Evolutionary conservation across 2,888 invertebrate genomes (phyloP).

Genomic region (Lasioglossum morio): DNA sequence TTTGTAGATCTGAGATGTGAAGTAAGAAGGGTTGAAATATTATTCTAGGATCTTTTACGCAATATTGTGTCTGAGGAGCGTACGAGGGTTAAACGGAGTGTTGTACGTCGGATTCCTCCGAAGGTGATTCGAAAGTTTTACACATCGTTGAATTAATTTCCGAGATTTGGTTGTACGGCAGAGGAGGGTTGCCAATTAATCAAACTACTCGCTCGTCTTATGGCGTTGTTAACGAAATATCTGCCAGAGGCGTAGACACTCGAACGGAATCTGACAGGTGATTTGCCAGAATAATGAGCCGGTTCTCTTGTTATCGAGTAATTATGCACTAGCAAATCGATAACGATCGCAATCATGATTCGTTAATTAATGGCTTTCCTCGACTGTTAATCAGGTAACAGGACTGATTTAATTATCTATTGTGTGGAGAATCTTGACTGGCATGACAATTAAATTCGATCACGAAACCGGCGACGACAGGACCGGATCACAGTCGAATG

Average conservation of each 20-base stretch:
- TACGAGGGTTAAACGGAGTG: too few species aligned
- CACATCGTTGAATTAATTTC: too few species aligned
- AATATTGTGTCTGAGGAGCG: too few species aligned
- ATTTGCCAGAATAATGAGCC: slow-evolving; percentile 44
- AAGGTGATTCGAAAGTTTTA: too few species aligned
- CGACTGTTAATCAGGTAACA: not conserved
- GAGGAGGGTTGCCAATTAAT: not conserved
- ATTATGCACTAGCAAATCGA: slow-evolving; percentile 31
- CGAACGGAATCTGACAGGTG: slow-evolving; percentile 30
- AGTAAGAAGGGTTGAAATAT: too few species aligned
- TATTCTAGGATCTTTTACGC: too few species aligned
- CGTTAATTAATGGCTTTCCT: slow-evolving; percentile 23
- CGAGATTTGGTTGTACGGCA: not conserved
- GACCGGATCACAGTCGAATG: not conserved
- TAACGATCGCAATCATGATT: not conserved
- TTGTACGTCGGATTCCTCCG: too few species aligned
- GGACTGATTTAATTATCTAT: slow-evolving; percentile 9
- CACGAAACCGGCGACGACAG: too few species aligned
- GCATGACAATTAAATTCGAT: not conserved
- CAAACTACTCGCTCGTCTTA: not conserved
- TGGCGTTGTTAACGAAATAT: not conserved
- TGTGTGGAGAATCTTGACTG: not conserved
- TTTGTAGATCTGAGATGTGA: too few species aligned
- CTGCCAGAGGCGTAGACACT: not conserved
- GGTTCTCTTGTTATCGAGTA: slow-evolving; percentile 42